Conservation (phyloP, 1,140 invertebrate genomes). For the Meloidogyne hapla region DNA sequence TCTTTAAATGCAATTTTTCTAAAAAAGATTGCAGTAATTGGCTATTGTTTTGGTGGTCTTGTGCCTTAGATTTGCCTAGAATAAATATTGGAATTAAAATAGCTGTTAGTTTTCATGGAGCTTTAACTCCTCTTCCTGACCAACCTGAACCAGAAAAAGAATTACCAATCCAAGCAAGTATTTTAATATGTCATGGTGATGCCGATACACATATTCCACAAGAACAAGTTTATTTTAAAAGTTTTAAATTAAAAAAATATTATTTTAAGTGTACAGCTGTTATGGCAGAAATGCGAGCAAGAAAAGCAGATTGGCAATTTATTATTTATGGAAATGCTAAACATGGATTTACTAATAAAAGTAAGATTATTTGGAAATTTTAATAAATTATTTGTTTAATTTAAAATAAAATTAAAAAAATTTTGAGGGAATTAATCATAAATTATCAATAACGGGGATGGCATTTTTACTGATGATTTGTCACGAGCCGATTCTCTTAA, state of each 20-base stretch:
- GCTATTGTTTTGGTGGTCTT: constrained; percentile 60
- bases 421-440: too few species aligned
- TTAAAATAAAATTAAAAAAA: too few species aligned
- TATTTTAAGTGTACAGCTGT: constrained; percentile 32
- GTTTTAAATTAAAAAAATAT: background rate
- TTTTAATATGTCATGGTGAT: constrained; percentile 58
- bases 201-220: constrained; percentile 44
- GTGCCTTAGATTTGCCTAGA: constrained; percentile 53
- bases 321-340: constrained; percentile 46
- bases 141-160: constrained; percentile 31
- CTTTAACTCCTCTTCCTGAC: constrained; percentile 41
- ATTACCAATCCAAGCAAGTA: constrained; percentile 36
- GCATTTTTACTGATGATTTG: too few species aligned
- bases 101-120: constrained; percentile 59
- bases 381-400: too few species aligned
- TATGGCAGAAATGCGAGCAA: constrained; percentile 48
- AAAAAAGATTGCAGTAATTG: constrained; percentile 52
- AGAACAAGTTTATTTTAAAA: constrained; percentile 16
- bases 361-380: constrained; percentile 19
- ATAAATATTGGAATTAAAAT: constrained; percentile 46
- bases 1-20: constrained; percentile 24
- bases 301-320: constrained; percentile 55
- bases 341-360: constrained; percentile 52
- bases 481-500: too few species aligned
- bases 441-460: too few species aligned